Conservation (phyloP, 2,888 invertebrate genomes). For the Scaptomyza caliginosa region DNA sequence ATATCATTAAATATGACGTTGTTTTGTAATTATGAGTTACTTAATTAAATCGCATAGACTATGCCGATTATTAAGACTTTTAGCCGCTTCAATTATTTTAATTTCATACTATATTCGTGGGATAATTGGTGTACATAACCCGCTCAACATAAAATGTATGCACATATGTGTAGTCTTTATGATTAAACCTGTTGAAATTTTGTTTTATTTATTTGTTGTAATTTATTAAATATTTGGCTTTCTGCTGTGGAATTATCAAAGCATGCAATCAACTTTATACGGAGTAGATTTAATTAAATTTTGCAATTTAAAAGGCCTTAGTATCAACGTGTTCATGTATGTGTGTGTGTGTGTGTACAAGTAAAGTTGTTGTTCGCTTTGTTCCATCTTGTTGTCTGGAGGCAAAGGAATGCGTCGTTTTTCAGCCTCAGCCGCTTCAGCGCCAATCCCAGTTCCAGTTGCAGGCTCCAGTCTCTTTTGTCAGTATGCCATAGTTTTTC, state of each 20-base stretch:
- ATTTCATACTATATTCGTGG: constrained; percentile 9
- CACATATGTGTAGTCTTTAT: neutral
- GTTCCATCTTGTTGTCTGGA: constrained; percentile 48
- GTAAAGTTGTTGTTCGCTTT: constrained; percentile 46
- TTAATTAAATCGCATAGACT: neutral
- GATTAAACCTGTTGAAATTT: constrained; percentile 25
- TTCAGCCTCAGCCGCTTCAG: constrained; percentile 21
- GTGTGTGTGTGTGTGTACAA: neutral
- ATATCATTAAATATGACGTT: neutral
- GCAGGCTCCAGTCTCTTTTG: constrained; percentile 35
- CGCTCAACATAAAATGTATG: constrained; percentile 16
- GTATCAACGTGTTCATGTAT: neutral
- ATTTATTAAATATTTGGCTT: constrained; percentile 47
- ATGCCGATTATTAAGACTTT: constrained; percentile 8
- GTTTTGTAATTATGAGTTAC: neutral
- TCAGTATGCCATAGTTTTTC: constrained; percentile 56
- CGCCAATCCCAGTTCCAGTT: neutral
- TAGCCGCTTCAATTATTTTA: constrained; percentile 25
- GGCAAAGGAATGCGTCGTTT: constrained; percentile 57
- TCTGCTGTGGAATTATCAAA: constrained; percentile 44
- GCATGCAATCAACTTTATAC: constrained; percentile 51
- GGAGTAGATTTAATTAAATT: constrained; percentile 62
- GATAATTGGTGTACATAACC: constrained; percentile 24
- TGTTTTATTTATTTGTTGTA: constrained; percentile 19
- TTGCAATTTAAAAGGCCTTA: constrained; percentile 49